phyloP scores from a whole-genome alignment of 2,888 invertebrate species.

The Mellilla xanthometata region DNA sequence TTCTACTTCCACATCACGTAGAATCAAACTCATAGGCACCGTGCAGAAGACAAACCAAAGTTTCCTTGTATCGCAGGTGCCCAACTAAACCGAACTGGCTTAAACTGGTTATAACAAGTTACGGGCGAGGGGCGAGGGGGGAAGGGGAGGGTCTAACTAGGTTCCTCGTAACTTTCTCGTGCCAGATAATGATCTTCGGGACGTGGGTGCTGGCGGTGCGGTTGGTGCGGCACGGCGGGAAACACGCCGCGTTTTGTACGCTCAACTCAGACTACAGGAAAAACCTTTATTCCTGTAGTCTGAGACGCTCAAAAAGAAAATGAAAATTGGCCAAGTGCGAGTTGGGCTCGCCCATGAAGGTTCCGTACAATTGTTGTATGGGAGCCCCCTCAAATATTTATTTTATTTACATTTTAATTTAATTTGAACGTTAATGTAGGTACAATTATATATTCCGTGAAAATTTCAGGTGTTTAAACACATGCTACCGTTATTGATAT shows the following conservation, averaged over 20 bases:
- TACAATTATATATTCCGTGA: too few species aligned
- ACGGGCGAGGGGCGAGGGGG: conserved; percentile 37
- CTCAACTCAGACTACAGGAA: too few species aligned
- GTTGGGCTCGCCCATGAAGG: too few species aligned
- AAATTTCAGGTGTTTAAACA: too few species aligned
- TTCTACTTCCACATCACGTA: not conserved
- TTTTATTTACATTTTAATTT: too few species aligned
- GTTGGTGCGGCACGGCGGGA: conserved; percentile 23
- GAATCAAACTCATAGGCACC: conserved; percentile 32
- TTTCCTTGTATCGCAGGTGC: conserved; percentile 73
- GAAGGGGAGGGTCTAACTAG: conserved; percentile 63
- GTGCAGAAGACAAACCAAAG: conserved; percentile 54
- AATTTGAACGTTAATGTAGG: too few species aligned
- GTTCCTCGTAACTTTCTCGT: conserved; percentile 78
- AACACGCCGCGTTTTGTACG: conserved; percentile 26
- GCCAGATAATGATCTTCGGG: conserved; percentile 79
- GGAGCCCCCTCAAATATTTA: too few species aligned
- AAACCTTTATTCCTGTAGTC: too few species aligned
- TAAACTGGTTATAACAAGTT: conserved; percentile 80
- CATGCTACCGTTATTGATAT: too few species aligned
- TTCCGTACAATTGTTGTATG: too few species aligned
- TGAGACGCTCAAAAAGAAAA: too few species aligned
- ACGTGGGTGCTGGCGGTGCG: conserved; percentile 62
- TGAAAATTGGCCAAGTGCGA: too few species aligned
- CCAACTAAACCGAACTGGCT: conserved; percentile 71